phyloP scores from a whole-genome alignment of 1,140 invertebrate species.

The Yoshiicerus persimilis region DNA sequence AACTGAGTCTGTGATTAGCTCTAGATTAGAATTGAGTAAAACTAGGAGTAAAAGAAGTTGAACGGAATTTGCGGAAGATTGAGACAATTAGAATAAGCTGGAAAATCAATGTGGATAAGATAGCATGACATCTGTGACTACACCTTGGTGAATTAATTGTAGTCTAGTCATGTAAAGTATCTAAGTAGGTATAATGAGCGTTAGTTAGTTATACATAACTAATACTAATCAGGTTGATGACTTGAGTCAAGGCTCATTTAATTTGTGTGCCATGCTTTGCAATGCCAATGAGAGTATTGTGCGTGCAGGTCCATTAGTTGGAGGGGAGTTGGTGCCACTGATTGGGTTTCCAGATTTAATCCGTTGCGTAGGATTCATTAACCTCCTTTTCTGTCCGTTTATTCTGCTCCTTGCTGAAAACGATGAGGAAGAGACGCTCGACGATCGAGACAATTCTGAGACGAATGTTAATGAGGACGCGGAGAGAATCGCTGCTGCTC shows the following conservation, averaged over 20 bases:
- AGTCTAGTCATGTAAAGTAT: too few species aligned
- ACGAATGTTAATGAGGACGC: neutral
- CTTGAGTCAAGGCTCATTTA: neutral
- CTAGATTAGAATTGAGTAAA: neutral
- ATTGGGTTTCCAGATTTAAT: constrained; percentile 75
- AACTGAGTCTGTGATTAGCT: too few species aligned
- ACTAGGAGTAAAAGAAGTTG: neutral
- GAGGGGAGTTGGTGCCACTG: constrained; percentile 66
- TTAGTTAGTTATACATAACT: neutral
- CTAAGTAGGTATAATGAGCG: neutral
- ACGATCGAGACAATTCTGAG: neutral
- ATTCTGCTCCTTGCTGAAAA: constrained; percentile 54
- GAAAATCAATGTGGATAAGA: too few species aligned
- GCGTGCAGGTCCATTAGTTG: constrained; percentile 67
- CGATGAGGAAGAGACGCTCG: neutral
- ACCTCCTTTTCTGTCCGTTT: constrained; percentile 68
- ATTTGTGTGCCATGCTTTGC: neutral
- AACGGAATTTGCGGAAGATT: too few species aligned
- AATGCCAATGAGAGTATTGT: constrained; percentile 13
- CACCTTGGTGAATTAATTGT: too few species aligned
- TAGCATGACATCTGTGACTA: too few species aligned
- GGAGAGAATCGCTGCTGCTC: neutral
- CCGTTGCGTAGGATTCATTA: constrained; percentile 66
- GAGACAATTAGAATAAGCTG: too few species aligned
- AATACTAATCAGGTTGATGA: neutral